Base-by-base conservation (phyloP, 2,113 vertebrate genomes). In the Lipophrys pholis region DNA sequence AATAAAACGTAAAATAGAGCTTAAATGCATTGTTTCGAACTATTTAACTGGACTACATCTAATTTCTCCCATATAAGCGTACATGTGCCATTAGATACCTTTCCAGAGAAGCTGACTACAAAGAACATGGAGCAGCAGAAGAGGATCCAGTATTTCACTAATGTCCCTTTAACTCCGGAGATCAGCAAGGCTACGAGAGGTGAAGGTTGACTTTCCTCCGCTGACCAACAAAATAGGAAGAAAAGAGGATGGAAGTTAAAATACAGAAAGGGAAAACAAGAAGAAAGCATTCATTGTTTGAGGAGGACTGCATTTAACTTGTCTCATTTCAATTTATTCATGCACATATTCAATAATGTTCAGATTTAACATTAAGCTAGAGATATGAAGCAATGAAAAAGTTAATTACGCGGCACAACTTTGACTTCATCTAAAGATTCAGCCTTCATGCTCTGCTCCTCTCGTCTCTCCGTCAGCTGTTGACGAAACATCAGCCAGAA, bases 401-500 rank as follows among this genome's bases (percentile, higher is more conserved):
- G 58, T 15, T 3, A 68, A 51, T 90, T 86, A 89, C 89, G 8
- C 51, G 84, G 64, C 7, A 85, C 56, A 17, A 80, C 39, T 76
- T 82, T 75, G 15, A 81, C 82, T 65, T 93, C 92, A 69, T 88
- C 73, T 15, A 93, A 81, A 56, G 79, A 78, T 14, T 83, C 81
- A 1, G 73, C 69, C 59, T 84, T 87, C 40, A 77, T 48, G 14
- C 43, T 75, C 16, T 84, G 83, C 43, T 80, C 81, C 75, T 54
- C 76, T 2, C 71, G 69, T 63, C 87, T 90, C 70, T 95, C 93
- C 57, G 82, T 92, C 39, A 89, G 72, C 38, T 91, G 87, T 86
- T 96, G 94, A 62, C 87, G 87, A 76, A 95, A 92, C 91, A 95
- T 92, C 82, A 94, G 67, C 93, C 94, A 95, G 69, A 92, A 95